A percentile compares a stretch with the other conserved stretches of the same genome.
phyloP scores from a whole-genome alignment of 2,888 invertebrate genomes.

The Cheilosia vulpina region DNA sequence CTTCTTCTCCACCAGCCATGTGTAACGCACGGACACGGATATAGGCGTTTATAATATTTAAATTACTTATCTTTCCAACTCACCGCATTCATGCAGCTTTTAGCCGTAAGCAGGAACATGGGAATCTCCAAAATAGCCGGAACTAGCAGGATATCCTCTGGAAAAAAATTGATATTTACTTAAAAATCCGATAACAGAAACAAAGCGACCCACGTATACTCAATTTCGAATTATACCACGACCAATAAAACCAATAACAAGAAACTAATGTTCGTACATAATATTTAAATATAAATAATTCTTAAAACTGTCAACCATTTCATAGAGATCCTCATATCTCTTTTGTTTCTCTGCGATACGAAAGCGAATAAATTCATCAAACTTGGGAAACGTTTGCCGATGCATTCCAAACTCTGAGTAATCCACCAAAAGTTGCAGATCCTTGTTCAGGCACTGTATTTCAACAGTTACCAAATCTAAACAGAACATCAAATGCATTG shows the following conservation, averaged over 20 bases:
- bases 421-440: conserved; percentile 49
- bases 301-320: conserved; percentile 53
- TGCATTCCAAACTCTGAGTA: conserved; percentile 38
- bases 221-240: conserved; percentile 14
- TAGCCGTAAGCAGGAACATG: conserved; percentile 74
- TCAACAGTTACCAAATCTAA: conserved; percentile 47
- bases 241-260: conserved; percentile 62
- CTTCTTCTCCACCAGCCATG: too few relatives aligned
- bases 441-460: conserved; percentile 36
- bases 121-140: conserved; percentile 71
- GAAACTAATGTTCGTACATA: conserved; percentile 26
- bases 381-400: conserved; percentile 3
- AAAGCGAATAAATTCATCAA: conserved; percentile 35
- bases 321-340: conserved; percentile 36
- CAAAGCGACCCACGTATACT: conserved; percentile 33
- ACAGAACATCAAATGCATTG: conserved; percentile 49
- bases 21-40: too few relatives aligned
- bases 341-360: conserved; percentile 47
- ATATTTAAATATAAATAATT: conserved; percentile 24
- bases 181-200: background rate
- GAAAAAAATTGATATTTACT: background rate
- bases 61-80: background rate
- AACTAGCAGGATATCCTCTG: conserved; percentile 75
- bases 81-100: conserved; percentile 77
- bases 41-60: too few relatives aligned